Evolutionary conservation across 1,140 invertebrate genomes (phyloP).

Genomic region (Epicauta chinensis): DNA sequence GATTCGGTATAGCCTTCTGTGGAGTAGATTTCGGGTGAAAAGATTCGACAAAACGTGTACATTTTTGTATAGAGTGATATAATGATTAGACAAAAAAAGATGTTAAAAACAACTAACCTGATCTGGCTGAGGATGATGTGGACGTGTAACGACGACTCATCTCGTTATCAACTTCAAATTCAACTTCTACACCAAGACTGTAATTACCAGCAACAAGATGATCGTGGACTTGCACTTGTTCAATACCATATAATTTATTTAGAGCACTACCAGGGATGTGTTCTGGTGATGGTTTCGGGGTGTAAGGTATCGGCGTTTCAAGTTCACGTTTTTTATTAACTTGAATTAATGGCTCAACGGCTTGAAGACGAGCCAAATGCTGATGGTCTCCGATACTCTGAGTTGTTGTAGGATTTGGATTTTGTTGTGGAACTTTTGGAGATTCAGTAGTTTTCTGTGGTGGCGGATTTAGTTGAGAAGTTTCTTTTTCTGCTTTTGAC

Average conservation of each 20-base stretch:
- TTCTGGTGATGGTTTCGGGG: constrained; percentile 21
- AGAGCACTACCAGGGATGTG: constrained; percentile 27
- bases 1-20: constrained; percentile 36
- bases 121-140: constrained; percentile 21
- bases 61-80: neutral
- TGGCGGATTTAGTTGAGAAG: too few relatives aligned
- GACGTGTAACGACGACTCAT: constrained; percentile 38
- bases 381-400: constrained; percentile 21
- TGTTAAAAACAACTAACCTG: constrained; percentile 33
- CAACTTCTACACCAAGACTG: constrained; percentile 33
- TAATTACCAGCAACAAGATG: constrained; percentile 24
- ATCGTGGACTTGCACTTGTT: constrained; percentile 21
- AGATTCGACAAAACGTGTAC: too few relatives aligned
- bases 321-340: constrained; percentile 22
- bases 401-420: neutral
- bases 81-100: neutral
- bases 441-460: constrained; percentile 5
- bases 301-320: constrained; percentile 26
- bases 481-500: constrained; percentile 2
- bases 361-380: constrained; percentile 21
- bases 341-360: constrained; percentile 27
- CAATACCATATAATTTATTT: constrained; percentile 29
- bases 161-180: constrained; percentile 34
- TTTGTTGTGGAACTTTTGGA: too few relatives aligned
- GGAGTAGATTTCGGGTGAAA: constrained; percentile 7